Evolutionary conservation across 2,888 invertebrate genomes (phyloP), one percentile per base, ranked within the genome.

Genomic region (Melolontha melolontha): DNA sequence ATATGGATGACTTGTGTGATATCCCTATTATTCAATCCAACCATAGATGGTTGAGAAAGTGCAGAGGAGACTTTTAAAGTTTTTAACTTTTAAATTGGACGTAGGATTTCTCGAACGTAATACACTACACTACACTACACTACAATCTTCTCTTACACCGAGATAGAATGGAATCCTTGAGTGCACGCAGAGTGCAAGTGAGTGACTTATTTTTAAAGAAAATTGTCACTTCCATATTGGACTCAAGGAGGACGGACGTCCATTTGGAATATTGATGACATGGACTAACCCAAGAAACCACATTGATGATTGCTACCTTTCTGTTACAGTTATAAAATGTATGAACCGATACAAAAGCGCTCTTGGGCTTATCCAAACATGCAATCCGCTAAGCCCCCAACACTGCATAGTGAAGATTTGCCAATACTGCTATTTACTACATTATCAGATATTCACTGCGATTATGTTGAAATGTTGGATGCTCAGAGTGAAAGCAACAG

Each of bases 401-500:
- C 14, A 29, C 29, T 14, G 5, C 52, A 52, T 52, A 29, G 11
- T 27, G 52, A n/a, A 49, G n/a, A 49, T 49, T 16, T 49, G n/a
- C 49, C 49, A 16, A 11, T 49, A n/a, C 4, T 12, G n/a, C 1
- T 49, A 4, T 49, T 49, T 49, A 49, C 49, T 1, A 14, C 14
- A 2, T 49, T 49, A 49, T 2, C 49, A 49, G n/a, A 11, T 1
- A 4, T 52, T 51, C 51, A 16, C 14, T 51, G 51, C 10, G 52
- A 14, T n/a, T 6, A 6, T 52, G 52, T 22, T 16, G 29, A 52
- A 52, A 29, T 27, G 14, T 52, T 22, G 17, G 52, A 52, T 12
- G 29, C 29, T 52, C 52, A 51, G 52, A 29, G 27, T 27, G 29
- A 27, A 52, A 52, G 52, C 29, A 52, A 29, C 52, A 52, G 6